phyloP scores from a whole-genome alignment of 2,888 invertebrate genomes.

The Campaea margaritaria region DNA sequence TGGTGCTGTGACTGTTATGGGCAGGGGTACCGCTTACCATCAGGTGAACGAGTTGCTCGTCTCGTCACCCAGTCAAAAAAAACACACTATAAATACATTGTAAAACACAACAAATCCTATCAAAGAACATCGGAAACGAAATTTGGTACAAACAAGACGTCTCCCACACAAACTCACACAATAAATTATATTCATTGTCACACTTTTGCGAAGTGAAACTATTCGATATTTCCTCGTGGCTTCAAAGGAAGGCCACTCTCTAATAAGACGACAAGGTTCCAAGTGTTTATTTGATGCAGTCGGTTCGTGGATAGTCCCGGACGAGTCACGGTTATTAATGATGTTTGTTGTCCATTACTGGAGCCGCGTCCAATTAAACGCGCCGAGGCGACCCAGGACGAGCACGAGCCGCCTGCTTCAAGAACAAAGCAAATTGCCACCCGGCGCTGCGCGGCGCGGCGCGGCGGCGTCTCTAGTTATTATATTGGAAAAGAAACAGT shows the following conservation, averaged over 20 bases:
- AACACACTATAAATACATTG: too few relatives aligned
- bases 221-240: too few relatives aligned
- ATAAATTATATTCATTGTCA: too few relatives aligned
- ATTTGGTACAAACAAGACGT: not conserved
- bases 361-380: slow-evolving; percentile 9
- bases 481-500: not conserved
- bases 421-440: slow-evolving; percentile 1
- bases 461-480: too few relatives aligned
- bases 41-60: too few relatives aligned
- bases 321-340: slow-evolving; percentile 13
- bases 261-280: not conserved
- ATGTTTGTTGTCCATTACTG: slow-evolving; percentile 9
- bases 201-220: too few relatives aligned
- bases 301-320: slow-evolving; percentile 2
- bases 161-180: not conserved
- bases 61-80: too few relatives aligned
- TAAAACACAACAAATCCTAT: not conserved
- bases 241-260: too few relatives aligned
- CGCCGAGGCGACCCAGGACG: not conserved
- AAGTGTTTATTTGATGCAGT: not conserved
- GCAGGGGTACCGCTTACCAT: too few relatives aligned
- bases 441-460: too few relatives aligned
- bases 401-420: not conserved
- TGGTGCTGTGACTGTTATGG: too few relatives aligned
- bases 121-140: slow-evolving; percentile 3